Conservation (phyloP, 2,888 invertebrate genomes). For the Metopia argyrocephala region DNA sequence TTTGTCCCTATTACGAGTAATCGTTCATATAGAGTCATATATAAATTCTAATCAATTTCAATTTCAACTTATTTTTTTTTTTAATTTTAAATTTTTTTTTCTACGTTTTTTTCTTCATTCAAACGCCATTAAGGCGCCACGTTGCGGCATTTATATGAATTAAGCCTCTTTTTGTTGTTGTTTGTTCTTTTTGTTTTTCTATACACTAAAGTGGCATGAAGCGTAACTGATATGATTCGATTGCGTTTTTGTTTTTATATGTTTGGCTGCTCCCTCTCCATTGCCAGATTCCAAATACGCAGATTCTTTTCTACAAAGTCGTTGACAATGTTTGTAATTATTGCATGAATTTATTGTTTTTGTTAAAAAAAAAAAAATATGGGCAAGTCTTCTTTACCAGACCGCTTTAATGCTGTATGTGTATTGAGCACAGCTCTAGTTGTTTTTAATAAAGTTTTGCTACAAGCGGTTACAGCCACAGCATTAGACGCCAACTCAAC, state of each 20-base stretch:
- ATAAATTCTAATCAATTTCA: constrained; percentile 49
- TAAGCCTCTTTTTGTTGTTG: constrained; percentile 37
- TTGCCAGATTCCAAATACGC: not conserved
- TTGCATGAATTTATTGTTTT: not conserved
- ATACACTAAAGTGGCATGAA: constrained; percentile 51
- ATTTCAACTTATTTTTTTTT: constrained; percentile 41
- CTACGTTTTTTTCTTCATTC: constrained; percentile 39
- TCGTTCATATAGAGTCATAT: not conserved
- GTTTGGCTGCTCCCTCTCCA: constrained; percentile 2
- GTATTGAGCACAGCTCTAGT: not conserved
- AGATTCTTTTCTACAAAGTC: not conserved
- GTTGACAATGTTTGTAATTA: not conserved
- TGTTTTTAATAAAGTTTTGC: constrained; percentile 31
- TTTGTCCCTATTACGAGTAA: not conserved
- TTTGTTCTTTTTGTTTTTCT: constrained; percentile 28
- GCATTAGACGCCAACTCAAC: not conserved
- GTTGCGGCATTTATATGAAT: constrained; percentile 63
- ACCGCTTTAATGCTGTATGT: not conserved
- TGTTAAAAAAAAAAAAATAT: constrained; percentile 31
- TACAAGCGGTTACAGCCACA: constrained; percentile 9
- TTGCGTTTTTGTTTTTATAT: constrained; percentile 51
- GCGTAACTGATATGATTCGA: constrained; percentile 64
- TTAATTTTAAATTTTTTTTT: constrained; percentile 10
- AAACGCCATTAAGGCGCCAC: constrained; percentile 61
- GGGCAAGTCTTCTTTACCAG: constrained; percentile 48